Base-by-base conservation (phyloP, 2,888 invertebrate species). In the Agelastica alni region DNA sequence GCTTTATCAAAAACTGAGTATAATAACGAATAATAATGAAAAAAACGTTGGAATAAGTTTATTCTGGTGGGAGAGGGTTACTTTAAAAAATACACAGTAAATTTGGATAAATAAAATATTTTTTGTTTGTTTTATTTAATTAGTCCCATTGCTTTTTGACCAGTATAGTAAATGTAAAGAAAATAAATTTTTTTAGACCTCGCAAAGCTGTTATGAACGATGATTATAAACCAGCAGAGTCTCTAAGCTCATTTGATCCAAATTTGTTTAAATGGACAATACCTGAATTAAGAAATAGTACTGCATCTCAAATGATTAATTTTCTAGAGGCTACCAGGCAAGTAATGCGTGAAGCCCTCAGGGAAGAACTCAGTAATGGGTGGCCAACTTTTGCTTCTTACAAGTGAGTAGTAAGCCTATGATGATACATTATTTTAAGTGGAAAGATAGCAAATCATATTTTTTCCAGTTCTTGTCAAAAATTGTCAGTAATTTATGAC, bases 201-300 rank as follows among this genome's bases (percentile, higher is more conserved):
- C 56, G 70, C 7, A 72, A 75, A 60, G 69, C 74, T n/a, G 70
- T 75, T 39, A 14, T 70, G 30, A 73, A 73, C 47, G 69, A 72
- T 53, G 60, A 62, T 42, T 60, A 66, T 44, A 42, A 61, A 16
- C 42, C 61, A 4, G 55, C 63, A 30, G 63, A 64, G 6, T 51
- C 63, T 7, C 10, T 53, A n/a, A 34, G 60, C 10, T 37, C 52
- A 26, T 66, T 60, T 30, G 63, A 67, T 46, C 30, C 61, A 9
- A 52, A 55, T 12, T 10, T 68, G 34, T 72, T 67, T 44, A 71
- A 69, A 56, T 72, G 71, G 71, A 43, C 63, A 1, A 71, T 65
- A 30, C 70, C 70, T 17, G 67, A 64, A 17, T 14, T 56, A 26
- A 58, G 61, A 17, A 39, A 37, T 10, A 56, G 47, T 49, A 48